Conservation (phyloP, 2,113 vertebrate species). For the Bettongia penicillata region DNA sequence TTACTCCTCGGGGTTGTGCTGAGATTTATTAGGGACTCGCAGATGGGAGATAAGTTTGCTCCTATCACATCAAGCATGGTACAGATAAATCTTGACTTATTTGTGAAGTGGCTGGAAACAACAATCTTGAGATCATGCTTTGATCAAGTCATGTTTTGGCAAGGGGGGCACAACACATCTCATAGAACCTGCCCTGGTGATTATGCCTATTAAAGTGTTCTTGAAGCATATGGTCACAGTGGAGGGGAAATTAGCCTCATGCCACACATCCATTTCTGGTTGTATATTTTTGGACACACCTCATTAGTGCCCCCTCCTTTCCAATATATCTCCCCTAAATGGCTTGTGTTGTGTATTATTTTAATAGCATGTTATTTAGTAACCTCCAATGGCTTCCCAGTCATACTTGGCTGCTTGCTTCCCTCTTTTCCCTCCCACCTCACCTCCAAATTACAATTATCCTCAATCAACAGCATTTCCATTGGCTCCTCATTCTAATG, state of each 20-base stretch:
- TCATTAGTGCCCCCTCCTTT: constrained; percentile 71
- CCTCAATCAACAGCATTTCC: neutral
- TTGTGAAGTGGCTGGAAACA: constrained; percentile 48
- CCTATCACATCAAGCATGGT: constrained; percentile 31
- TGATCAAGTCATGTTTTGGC: constrained; percentile 53
- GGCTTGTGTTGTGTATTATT: constrained; percentile 64
- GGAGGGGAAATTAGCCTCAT: constrained; percentile 73
- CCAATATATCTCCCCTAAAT: constrained; percentile 69
- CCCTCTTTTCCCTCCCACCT: constrained; percentile 23
- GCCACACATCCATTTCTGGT: constrained; percentile 62
- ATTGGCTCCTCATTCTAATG: neutral
- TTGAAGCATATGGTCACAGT: constrained; percentile 73
- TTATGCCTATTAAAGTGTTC: constrained; percentile 67
- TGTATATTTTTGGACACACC: constrained; percentile 71
- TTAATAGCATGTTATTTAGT: constrained; percentile 70
- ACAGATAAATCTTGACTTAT: constrained; percentile 59
- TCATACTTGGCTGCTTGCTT: constrained; percentile 45
- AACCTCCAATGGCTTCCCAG: constrained; percentile 46
- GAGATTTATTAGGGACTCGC: constrained; percentile 48
- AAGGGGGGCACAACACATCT: constrained; percentile 33
- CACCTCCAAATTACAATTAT: constrained; percentile 13
- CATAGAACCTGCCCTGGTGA: constrained; percentile 51
- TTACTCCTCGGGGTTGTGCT: constrained; percentile 13
- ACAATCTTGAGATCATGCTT: constrained; percentile 54
- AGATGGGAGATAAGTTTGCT: constrained; percentile 27